Conservation (phyloP, 2,797 vertebrate species). For the Distichodus sexfasciatus region DNA sequence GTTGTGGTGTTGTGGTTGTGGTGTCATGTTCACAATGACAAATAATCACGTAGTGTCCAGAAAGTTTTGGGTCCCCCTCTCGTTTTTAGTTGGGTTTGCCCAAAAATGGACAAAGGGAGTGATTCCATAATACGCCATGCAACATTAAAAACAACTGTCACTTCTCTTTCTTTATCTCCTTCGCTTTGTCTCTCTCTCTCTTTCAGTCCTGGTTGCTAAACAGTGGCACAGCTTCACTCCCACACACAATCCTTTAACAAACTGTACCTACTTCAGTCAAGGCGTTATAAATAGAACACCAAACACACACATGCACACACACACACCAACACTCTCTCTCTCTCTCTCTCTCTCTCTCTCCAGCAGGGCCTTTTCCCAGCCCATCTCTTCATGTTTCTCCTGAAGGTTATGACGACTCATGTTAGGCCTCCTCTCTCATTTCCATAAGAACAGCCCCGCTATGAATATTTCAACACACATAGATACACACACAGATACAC, state of each 20-base stretch:
- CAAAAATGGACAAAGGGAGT: no score
- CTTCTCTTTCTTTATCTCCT: not conserved
- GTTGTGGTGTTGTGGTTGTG: no score
- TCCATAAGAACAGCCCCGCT: conserved; percentile 77
- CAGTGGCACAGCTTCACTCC: conserved; percentile 31
- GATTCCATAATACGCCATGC: no score
- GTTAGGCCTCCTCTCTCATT: conserved; percentile 76
- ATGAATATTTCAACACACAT: conserved; percentile 82
- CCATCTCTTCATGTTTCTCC: conserved; percentile 63
- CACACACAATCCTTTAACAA: conserved; percentile 36
- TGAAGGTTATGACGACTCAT: conserved; percentile 75
- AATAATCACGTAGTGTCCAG: no score
- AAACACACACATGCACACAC: conserved; percentile 13
- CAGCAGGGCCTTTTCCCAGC: conserved; percentile 44
- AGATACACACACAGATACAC: conserved; percentile 26
- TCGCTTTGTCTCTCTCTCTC: not conserved
- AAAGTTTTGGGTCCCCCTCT: no score
- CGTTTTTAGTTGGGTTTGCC: no score
- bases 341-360: conserved; percentile 4
- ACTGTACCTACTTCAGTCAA: conserved; percentile 40
- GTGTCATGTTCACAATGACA: no score
- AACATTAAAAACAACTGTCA: no score
- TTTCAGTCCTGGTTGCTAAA: conserved; percentile 23
- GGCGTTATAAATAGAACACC: conserved; percentile 41
- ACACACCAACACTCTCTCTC: conserved; percentile 6